These are phyloP conservation scores for Aurelia aurita DNA, from an alignment of 30 jellyfish, hydroid and myxozoan genomes.

Conservation along the genomic window DNA sequence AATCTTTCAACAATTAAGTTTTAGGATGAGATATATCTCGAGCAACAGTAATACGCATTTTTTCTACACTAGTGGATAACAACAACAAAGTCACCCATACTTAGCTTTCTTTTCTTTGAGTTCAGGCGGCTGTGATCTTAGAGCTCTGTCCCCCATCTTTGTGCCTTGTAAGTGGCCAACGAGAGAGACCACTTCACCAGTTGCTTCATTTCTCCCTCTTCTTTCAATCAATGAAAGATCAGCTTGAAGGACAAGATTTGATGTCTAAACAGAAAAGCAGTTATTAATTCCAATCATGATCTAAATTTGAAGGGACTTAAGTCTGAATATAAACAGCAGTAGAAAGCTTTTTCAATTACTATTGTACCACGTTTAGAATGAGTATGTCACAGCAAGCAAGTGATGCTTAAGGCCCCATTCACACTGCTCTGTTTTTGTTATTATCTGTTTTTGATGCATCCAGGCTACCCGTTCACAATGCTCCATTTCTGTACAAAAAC, in stretches of 20 bases:
- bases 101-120: slow-evolving; percentile 87
- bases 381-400: too few relatives aligned
- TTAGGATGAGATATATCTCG: too few relatives aligned
- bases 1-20: too few relatives aligned
- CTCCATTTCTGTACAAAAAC: too few relatives aligned
- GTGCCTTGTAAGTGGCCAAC: slow-evolving; percentile 89
- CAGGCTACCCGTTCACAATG: too few relatives aligned
- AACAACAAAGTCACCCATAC: slow-evolving; percentile 40
- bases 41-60: too few relatives aligned
- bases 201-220: slow-evolving; percentile 98
- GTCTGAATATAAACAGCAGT: too few relatives aligned
- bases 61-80: neutral
- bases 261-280: slow-evolving; percentile 66
- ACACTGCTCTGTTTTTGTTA: too few relatives aligned
- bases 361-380: too few relatives aligned
- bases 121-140: slow-evolving; percentile 87
- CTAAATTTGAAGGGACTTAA: too few relatives aligned
- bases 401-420: too few relatives aligned
- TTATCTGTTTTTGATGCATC: too few relatives aligned
- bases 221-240: slow-evolving; percentile 95
- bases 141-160: slow-evolving; percentile 98
- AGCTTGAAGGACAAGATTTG: slow-evolving; percentile 99
- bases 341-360: neutral
- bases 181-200: slow-evolving; percentile 98
- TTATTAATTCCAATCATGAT: neutral